phyloP scores from a whole-genome alignment of 2,797 vertebrate species.

The Austrolebias charrua region DNA sequence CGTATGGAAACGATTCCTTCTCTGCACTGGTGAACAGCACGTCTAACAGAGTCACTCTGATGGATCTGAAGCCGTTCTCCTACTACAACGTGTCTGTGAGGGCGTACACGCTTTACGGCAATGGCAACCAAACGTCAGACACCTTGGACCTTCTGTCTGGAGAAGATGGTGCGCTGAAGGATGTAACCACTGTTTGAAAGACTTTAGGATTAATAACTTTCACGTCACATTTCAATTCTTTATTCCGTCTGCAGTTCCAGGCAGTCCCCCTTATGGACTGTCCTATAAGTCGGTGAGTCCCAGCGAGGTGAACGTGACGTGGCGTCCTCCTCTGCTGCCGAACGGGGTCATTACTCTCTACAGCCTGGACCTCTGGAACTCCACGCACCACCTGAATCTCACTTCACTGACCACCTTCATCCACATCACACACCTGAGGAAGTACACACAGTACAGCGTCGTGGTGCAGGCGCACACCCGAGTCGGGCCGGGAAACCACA shows the following conservation, averaged over 20 bases:
- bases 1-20: slow-evolving; percentile 77
- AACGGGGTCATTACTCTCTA: slow-evolving; percentile 79
- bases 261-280: slow-evolving; percentile 76
- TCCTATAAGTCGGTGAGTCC: slow-evolving; percentile 75
- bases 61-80: slow-evolving; percentile 84
- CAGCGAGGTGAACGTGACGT: slow-evolving; percentile 81
- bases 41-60: slow-evolving; percentile 76
- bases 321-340: slow-evolving; percentile 75
- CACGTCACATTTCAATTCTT: background rate
- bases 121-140: slow-evolving; percentile 89
- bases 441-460: slow-evolving; percentile 78
- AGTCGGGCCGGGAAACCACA: slow-evolving; percentile 79
- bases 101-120: slow-evolving; percentile 87
- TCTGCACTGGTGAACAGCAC: slow-evolving; percentile 80
- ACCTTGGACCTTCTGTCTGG: slow-evolving; percentile 84
- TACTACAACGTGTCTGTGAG: slow-evolving; percentile 88
- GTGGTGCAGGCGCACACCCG: slow-evolving; percentile 76
- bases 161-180: slow-evolving; percentile 87
- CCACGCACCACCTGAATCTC: slow-evolving; percentile 78
- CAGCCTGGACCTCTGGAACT: slow-evolving; percentile 81
- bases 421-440: slow-evolving; percentile 76
- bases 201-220: background rate
- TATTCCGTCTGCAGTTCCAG: slow-evolving; percentile 71
- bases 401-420: slow-evolving; percentile 61
- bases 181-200: background rate